A percentile compares a stretch with the other conserved stretches of the same genome.
These are phyloP conservation scores for Dryoscopus gambensis DNA, from an alignment of 2,113 vertebrate genomes.

Conservation along the genomic window DNA sequence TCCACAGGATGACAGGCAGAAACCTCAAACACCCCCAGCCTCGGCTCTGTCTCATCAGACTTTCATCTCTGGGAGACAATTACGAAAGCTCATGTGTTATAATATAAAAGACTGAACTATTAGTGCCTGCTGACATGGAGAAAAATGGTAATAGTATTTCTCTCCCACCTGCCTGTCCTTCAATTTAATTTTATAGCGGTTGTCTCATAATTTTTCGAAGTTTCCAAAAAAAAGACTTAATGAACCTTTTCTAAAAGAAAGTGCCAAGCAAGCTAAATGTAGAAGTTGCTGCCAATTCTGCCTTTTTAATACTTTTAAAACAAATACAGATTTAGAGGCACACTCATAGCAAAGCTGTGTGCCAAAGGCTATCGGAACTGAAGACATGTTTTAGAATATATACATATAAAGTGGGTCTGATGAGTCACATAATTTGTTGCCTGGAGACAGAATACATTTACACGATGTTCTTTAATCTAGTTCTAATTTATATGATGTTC, in stretches of 20 bases:
- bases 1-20: not conserved
- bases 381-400: not conserved
- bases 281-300: not conserved
- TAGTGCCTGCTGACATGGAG: slow-evolving; percentile 38
- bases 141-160: slow-evolving; percentile 17
- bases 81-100: not conserved
- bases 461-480: slow-evolving; percentile 7
- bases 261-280: slow-evolving; percentile 3
- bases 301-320: slow-evolving; percentile 35
- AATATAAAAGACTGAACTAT: not conserved
- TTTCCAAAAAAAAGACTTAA: slow-evolving; percentile 35
- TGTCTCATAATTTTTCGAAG: slow-evolving; percentile 8
- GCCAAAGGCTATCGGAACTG: slow-evolving; percentile 11
- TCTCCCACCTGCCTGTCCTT: slow-evolving; percentile 49
- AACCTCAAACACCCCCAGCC: not conserved
- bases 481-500: slow-evolving; percentile 27
- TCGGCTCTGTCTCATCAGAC: not conserved
- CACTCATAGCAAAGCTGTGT: not conserved
- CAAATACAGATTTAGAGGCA: slow-evolving; percentile 20
- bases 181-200: not conserved
- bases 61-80: not conserved
- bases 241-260: slow-evolving; percentile 20
- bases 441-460: not conserved
- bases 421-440: slow-evolving; percentile 7
- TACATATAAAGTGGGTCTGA: not conserved